Evolutionary conservation across 2,797 vertebrate genomes (phyloP).

Genomic region (Acropternis orthonyx): DNA sequence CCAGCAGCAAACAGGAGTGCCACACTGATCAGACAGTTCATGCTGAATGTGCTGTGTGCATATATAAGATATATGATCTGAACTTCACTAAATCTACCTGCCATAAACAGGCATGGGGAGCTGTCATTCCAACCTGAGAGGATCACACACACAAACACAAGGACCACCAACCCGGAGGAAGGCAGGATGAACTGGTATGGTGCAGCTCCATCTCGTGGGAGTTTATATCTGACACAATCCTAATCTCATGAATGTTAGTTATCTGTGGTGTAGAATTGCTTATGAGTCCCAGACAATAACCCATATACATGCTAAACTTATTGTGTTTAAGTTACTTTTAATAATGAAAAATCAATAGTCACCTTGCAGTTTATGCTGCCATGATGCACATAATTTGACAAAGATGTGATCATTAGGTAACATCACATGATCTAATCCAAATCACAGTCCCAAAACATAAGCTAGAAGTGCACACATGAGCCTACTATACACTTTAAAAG

Average conservation of each 20-base stretch:
- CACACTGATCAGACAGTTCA: background rate
- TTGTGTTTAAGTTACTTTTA: accelerated
- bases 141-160: background rate
- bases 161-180: too few species aligned
- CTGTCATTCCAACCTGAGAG: background rate
- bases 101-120: background rate
- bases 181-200: background rate
- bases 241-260: background rate
- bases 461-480: background rate
- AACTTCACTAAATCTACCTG: background rate
- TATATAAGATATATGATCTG: background rate
- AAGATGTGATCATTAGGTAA: background rate
- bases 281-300: background rate
- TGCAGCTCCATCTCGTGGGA: conserved; percentile 26
- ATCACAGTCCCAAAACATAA: background rate
- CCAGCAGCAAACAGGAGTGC: background rate
- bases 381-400: background rate
- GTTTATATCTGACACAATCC: background rate
- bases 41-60: background rate
- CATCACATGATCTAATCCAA: background rate
- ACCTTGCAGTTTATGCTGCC: background rate
- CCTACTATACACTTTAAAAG: background rate
- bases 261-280: too few species aligned
- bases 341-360: background rate
- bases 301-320: background rate